Conservation (phyloP, 2,797 vertebrate genomes). For the Pyrocephalus nanus region DNA sequence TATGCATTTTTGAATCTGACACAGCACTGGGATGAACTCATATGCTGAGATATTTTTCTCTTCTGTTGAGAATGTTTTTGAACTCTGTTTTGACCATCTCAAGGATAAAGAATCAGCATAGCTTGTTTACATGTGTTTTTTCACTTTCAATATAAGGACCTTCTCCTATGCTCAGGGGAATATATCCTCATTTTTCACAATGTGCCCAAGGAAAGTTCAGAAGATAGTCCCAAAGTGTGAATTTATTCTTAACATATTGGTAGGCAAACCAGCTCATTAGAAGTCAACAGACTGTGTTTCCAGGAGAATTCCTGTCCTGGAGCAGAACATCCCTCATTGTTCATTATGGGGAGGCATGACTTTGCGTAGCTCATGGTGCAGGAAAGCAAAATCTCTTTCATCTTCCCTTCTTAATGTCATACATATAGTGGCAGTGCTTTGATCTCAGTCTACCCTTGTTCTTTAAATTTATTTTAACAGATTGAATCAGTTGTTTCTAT, state of each 20-base stretch:
- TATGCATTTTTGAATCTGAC: neutral
- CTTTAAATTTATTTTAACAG: neutral
- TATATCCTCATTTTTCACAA: neutral
- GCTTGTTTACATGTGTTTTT: neutral
- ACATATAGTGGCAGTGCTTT: neutral
- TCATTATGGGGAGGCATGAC: neutral
- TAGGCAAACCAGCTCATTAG: neutral
- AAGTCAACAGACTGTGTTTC: neutral
- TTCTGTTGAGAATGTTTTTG: neutral
- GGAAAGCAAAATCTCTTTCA: neutral
- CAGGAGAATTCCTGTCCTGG: neutral
- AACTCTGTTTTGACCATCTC: neutral
- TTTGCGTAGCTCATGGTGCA: rapidly evolving
- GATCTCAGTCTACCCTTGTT: neutral
- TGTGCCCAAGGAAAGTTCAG: neutral
- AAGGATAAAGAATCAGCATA: neutral
- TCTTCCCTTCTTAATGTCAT: neutral
- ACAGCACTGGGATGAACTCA: neutral
- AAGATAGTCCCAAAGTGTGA: neutral
- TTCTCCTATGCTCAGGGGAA: neutral
- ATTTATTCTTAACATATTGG: neutral
- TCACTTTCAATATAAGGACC: neutral
- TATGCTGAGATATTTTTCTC: neutral
- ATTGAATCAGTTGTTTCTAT: neutral
- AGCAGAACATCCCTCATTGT: neutral